phyloP scores from a whole-genome alignment of 2,797 vertebrate genomes.

The Pipistrellus nathusii region DNA sequence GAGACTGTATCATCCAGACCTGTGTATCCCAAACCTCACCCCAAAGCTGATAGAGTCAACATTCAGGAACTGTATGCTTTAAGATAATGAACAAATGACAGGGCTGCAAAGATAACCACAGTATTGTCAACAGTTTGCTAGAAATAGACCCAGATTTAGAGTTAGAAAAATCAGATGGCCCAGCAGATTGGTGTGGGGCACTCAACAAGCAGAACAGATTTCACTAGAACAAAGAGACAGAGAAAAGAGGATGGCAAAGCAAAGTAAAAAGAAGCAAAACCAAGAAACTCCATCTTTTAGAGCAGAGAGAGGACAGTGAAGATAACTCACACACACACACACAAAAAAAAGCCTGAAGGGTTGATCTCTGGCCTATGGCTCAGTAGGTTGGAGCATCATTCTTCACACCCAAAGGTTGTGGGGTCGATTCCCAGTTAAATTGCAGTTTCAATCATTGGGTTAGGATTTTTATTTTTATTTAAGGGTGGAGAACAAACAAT shows the following conservation, averaged over 20 bases:
- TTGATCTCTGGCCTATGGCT: neutral
- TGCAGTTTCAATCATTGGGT: accelerated
- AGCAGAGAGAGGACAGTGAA: slow-evolving; percentile 40
- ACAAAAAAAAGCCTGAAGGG: slow-evolving; percentile 11
- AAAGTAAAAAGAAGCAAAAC: slow-evolving; percentile 55
- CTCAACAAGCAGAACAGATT: slow-evolving; percentile 68
- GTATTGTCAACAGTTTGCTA: slow-evolving; percentile 52
- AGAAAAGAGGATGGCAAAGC: slow-evolving; percentile 34
- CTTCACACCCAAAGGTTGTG: neutral
- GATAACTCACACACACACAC: slow-evolving; percentile 9
- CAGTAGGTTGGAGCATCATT: neutral
- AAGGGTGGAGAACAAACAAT: neutral
- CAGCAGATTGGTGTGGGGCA: slow-evolving; percentile 68
- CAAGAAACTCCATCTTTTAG: neutral
- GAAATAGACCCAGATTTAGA: slow-evolving; percentile 71
- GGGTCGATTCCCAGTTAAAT: neutral
- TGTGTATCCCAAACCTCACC: neutral
- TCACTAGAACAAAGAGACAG: slow-evolving; percentile 63
- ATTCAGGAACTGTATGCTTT: neutral
- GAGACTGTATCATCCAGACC: neutral
- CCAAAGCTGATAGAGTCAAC: neutral
- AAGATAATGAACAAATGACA: neutral
- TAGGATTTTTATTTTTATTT: neutral
- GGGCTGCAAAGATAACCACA: slow-evolving; percentile 51
- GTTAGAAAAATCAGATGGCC: slow-evolving; percentile 75